These are phyloP conservation scores for Lethenteron camtschaticum DNA, from an alignment of 2,113 vertebrate species.

Conservation along the genomic window DNA sequence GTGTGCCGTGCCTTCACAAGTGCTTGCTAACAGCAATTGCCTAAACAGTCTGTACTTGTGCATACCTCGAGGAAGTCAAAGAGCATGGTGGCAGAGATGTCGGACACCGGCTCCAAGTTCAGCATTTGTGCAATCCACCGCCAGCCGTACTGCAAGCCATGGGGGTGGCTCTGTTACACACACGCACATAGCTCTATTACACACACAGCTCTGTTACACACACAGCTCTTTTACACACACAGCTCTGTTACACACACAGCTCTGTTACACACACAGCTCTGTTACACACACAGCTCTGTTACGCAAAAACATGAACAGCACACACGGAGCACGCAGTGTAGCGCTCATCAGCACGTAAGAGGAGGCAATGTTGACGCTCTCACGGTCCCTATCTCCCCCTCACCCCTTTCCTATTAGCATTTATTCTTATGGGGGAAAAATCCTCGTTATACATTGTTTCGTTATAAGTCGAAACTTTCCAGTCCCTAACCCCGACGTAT, in stretches of 20 bases:
- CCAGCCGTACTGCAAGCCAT: slow-evolving; percentile 67
- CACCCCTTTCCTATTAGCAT: too few relatives aligned
- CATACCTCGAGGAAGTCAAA: slow-evolving; percentile 71
- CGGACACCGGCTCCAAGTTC: slow-evolving; percentile 71
- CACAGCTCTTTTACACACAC: background rate
- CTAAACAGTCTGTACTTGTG: background rate
- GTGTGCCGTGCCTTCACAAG: background rate
- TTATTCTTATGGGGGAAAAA: too few relatives aligned
- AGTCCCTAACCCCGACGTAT: too few relatives aligned
- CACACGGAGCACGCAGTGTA: too few relatives aligned
- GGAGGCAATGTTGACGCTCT: too few relatives aligned
- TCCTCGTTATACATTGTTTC: too few relatives aligned
- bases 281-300: background rate
- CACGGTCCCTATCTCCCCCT: too few relatives aligned
- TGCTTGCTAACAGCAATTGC: background rate
- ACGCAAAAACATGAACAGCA: background rate
- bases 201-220: too few relatives aligned
- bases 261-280: background rate
- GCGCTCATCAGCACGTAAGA: too few relatives aligned
- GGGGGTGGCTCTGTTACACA: slow-evolving; percentile 31
- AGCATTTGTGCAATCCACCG: slow-evolving; percentile 70
- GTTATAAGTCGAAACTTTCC: too few relatives aligned
- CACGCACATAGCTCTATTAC: too few relatives aligned
- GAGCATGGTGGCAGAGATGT: slow-evolving; percentile 64
- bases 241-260: slow-evolving; percentile 20